Conservation (phyloP, 2,888 invertebrate genomes). For the Thysanoteuthis rhombus region DNA sequence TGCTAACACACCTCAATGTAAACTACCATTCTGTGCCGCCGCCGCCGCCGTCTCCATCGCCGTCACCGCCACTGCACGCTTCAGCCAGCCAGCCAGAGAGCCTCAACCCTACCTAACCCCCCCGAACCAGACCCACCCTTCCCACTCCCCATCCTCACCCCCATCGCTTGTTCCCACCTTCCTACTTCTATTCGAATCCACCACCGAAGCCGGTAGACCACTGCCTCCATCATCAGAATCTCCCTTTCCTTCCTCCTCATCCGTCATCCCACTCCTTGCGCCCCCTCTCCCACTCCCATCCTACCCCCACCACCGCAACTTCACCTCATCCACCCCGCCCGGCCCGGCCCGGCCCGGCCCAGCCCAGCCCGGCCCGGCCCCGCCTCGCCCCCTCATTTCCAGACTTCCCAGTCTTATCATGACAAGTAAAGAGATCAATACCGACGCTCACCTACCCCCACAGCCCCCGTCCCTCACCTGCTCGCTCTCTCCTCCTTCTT, state of each 20-base stretch:
- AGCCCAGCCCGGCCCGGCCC: neutral
- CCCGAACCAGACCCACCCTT: neutral
- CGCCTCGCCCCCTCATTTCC: neutral
- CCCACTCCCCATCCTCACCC: neutral
- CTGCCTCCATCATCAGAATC: neutral
- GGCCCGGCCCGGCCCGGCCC: neutral
- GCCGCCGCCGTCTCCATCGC: too few relatives aligned
- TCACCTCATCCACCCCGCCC: neutral
- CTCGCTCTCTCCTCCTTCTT: neutral
- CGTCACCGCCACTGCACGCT: neutral
- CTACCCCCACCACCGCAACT: accelerated
- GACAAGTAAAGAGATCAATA: conserved; percentile 12
- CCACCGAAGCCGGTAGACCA: neutral
- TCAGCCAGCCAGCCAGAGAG: neutral
- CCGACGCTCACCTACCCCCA: neutral
- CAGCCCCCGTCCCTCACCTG: neutral
- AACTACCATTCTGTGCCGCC: neutral
- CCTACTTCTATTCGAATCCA: neutral
- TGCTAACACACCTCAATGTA: neutral
- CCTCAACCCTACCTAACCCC: neutral
- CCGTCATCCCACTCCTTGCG: neutral
- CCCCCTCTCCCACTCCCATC: too few relatives aligned
- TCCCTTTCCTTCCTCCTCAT: neutral
- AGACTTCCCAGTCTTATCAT: conserved; percentile 12
- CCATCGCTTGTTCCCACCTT: neutral